phyloP scores from a whole-genome alignment of 2,113 vertebrate species.

The Burhinus oedicnemus region DNA sequence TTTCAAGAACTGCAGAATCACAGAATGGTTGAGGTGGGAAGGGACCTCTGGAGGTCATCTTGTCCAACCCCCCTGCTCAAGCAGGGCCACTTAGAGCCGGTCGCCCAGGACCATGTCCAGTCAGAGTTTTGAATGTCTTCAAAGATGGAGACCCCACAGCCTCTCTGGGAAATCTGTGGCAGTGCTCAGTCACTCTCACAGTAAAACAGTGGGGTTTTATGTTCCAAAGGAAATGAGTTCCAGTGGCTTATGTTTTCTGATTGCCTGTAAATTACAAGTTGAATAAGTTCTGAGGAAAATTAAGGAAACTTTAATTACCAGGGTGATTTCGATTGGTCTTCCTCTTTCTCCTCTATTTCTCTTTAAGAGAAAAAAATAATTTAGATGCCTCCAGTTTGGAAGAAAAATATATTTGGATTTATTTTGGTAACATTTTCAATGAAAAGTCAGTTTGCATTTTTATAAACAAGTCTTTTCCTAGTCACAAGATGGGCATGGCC shows the following conservation, averaged over 20 bases:
- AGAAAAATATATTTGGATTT: background rate
- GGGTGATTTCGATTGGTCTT: background rate
- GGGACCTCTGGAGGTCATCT: background rate
- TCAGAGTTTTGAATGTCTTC: background rate
- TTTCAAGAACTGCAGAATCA: background rate
- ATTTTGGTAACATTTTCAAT: background rate
- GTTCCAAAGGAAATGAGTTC: background rate
- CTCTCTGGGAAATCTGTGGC: background rate
- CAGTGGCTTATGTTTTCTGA: background rate
- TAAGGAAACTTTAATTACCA: background rate
- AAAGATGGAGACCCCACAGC: background rate
- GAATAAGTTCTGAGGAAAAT: background rate
- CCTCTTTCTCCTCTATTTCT: background rate
- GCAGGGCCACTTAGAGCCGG: background rate
- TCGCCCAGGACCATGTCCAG: background rate
- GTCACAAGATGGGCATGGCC: background rate
- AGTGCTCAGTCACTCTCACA: background rate
- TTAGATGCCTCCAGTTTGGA: background rate
- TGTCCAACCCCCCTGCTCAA: background rate
- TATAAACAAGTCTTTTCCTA: background rate
- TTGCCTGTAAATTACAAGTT: background rate
- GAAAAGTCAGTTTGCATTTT: background rate
- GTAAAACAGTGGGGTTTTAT: background rate
- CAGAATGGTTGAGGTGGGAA: background rate
- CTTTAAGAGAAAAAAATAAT: background rate